phyloP scores from a whole-genome alignment of 2,888 invertebrate species.

The Mythimna loreyi region DNA sequence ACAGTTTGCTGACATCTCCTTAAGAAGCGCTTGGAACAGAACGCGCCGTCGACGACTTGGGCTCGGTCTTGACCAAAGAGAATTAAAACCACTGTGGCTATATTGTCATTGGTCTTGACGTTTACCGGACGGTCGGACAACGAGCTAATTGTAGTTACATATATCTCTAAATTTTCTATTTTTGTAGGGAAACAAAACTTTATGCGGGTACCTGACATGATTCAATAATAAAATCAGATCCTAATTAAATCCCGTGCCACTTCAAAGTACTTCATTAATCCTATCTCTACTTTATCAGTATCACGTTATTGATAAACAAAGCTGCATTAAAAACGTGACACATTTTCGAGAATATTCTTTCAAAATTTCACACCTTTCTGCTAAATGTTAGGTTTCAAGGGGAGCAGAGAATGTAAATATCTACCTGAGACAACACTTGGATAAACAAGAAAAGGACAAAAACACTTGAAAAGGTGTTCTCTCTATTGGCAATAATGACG shows the following conservation, averaged over 20 bases:
- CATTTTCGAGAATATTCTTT: not conserved
- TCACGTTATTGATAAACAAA: constrained; percentile 9
- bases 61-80: no score
- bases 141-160: no score
- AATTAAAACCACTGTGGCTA: no score
- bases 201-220: not conserved
- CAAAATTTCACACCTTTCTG: constrained; percentile 19
- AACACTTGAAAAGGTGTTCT: constrained; percentile 33
- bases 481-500: constrained; percentile 5
- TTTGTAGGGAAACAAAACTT: not conserved
- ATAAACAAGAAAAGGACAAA: constrained; percentile 33
- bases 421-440: constrained; percentile 46
- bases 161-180: not conserved
- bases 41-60: no score
- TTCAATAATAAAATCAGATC: not conserved
- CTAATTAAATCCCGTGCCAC: not conserved
- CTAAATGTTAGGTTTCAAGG: constrained; percentile 20
- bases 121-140: no score
- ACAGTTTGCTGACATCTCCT: no score
- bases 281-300: not conserved
- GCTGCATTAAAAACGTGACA: constrained; percentile 1
- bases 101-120: no score
- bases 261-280: not conserved
- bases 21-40: no score
- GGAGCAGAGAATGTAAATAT: constrained; percentile 16